These are phyloP conservation scores for Ispidina lecontei DNA, from an alignment of 2,797 vertebrate genomes.

Conservation along the genomic window DNA sequence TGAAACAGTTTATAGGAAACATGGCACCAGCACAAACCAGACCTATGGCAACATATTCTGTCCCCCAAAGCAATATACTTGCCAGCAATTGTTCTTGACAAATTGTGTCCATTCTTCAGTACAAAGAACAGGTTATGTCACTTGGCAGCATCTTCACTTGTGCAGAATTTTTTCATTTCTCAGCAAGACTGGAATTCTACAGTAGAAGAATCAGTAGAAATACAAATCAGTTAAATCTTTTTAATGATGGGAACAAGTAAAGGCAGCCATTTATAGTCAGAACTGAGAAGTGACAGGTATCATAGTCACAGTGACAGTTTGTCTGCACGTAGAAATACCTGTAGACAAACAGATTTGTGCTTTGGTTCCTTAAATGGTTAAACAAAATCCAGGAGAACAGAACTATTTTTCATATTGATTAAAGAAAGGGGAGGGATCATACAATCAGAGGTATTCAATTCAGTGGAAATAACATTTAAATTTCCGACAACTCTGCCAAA, in stretches of 20 bases:
- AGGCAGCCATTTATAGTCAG: background rate
- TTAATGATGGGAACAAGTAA: background rate
- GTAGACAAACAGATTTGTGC: background rate
- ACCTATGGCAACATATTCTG: background rate
- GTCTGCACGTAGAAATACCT: background rate
- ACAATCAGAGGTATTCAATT: constrained; percentile 8
- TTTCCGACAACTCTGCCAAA: constrained; percentile 9
- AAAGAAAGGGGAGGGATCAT: constrained; percentile 1
- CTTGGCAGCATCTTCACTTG: background rate
- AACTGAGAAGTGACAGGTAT: background rate
- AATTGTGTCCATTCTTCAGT: background rate
- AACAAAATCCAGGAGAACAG: background rate
- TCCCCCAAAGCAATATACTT: background rate
- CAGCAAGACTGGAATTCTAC: background rate
- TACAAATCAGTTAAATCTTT: background rate
- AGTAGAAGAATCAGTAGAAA: background rate
- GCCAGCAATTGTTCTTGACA: background rate
- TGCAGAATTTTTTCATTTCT: background rate
- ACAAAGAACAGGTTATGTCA: background rate
- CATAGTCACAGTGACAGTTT: background rate
- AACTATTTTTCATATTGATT: constrained; percentile 25
- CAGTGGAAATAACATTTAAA: background rate
- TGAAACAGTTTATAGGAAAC: background rate
- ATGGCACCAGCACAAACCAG: background rate
- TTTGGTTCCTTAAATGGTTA: background rate